These are phyloP conservation scores for Neoscelio sp. DNA, from an alignment of 2,888 invertebrate species.

Conservation along the genomic window DNA sequence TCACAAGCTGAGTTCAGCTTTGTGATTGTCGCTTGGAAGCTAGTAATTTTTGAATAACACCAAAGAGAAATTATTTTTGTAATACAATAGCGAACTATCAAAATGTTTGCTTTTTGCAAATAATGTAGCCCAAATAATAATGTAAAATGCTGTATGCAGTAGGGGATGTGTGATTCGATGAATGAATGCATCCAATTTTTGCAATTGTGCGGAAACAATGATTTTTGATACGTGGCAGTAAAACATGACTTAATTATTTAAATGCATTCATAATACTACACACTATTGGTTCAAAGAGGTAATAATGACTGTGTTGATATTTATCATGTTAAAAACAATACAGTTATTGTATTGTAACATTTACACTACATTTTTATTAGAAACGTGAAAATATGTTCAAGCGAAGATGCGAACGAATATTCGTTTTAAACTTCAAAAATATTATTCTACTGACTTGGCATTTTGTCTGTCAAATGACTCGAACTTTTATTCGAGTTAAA, in stretches of 20 bases:
- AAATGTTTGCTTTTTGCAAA: constrained; percentile 43
- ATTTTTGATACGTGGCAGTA: constrained; percentile 12
- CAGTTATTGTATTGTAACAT: too few species aligned
- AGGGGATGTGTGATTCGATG: background rate
- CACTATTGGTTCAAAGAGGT: too few species aligned
- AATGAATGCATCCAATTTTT: constrained; percentile 44
- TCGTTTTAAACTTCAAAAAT: too few species aligned
- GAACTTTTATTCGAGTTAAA: constrained; percentile 21
- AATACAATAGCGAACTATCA: constrained; percentile 19
- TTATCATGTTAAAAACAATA: too few species aligned
- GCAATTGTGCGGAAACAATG: background rate
- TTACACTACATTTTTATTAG: too few species aligned
- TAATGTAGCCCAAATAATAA: constrained; percentile 29
- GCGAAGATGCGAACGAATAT: too few species aligned
- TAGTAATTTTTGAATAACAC: constrained; percentile 65
- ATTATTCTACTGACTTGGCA: too few species aligned
- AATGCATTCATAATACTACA: too few species aligned
- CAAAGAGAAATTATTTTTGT: constrained; percentile 48
- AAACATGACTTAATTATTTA: background rate
- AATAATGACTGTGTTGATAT: too few species aligned
- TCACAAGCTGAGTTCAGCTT: constrained; percentile 18
- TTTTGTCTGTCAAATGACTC: too few species aligned
- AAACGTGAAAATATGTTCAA: too few species aligned
- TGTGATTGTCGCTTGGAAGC: constrained; percentile 37
- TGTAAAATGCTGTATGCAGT: constrained; percentile 22